These are phyloP conservation scores for Medauroidea extradentata DNA, from an alignment of 1,140 invertebrate species.

Conservation along the genomic window DNA sequence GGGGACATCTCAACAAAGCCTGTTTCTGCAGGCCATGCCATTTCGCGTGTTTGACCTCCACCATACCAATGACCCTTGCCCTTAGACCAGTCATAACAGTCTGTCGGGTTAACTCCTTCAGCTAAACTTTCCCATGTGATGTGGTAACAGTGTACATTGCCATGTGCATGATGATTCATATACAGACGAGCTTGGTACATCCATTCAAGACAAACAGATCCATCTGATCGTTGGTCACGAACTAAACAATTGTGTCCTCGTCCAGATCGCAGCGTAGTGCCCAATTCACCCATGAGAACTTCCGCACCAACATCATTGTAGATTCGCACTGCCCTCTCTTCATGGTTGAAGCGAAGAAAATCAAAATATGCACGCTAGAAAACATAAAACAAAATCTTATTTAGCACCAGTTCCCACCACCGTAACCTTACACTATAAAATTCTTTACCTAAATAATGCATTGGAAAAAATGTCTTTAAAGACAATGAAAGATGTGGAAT, in stretches of 20 bases:
- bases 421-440: too few species aligned
- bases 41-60: constrained; percentile 68
- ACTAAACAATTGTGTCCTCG: constrained; percentile 67
- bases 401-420: background rate
- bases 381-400: background rate
- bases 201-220: constrained; percentile 73
- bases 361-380: constrained; percentile 73
- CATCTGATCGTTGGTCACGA: constrained; percentile 48
- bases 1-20: constrained; percentile 66
- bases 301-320: constrained; percentile 64
- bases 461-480: too few species aligned
- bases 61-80: constrained; percentile 73
- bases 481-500: too few species aligned
- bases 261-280: constrained; percentile 52
- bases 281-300: constrained; percentile 65
- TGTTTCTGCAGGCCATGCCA: constrained; percentile 74
- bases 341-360: constrained; percentile 76
- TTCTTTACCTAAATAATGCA: too few species aligned
- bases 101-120: constrained; percentile 60
- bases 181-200: constrained; percentile 67
- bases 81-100: constrained; percentile 74
- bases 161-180: constrained; percentile 53
- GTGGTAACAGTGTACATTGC: constrained; percentile 62
- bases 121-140: constrained; percentile 74
- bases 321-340: constrained; percentile 67